Conservation (phyloP, 92 coral and sea anemone genomes). For the Nematostella vectensis region DNA sequence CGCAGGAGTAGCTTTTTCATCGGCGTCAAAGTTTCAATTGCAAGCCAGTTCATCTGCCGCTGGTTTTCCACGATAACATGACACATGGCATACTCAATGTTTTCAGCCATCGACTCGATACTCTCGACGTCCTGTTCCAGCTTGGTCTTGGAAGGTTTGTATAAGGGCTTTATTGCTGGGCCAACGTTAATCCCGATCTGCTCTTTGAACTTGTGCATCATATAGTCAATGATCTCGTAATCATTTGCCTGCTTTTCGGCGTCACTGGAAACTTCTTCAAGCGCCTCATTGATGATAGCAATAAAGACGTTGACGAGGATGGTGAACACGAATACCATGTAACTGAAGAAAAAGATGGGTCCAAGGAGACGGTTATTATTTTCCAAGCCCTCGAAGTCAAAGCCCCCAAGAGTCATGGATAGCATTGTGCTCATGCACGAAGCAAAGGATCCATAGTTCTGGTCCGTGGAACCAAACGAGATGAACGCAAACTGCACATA, state of each 20-base stretch:
- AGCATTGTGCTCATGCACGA: slow-evolving; percentile 44
- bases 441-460: slow-evolving; percentile 52
- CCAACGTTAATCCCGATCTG: slow-evolving; percentile 38
- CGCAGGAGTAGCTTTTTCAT: slow-evolving; percentile 48
- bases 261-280: slow-evolving; percentile 62
- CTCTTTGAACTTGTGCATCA: slow-evolving; percentile 47
- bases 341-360: slow-evolving; percentile 63
- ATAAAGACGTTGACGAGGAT: slow-evolving; percentile 72
- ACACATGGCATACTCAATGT: slow-evolving; percentile 50
- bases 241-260: slow-evolving; percentile 62
- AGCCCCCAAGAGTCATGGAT: slow-evolving; percentile 74
- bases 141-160: slow-evolving; percentile 56
- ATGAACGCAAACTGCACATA: slow-evolving; percentile 64
- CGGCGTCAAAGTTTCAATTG: slow-evolving; percentile 28
- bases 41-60: slow-evolving; percentile 76
- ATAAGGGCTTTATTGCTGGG: slow-evolving; percentile 57
- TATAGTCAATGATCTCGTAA: slow-evolving; percentile 63
- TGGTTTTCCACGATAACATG: slow-evolving; percentile 58
- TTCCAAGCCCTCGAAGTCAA: slow-evolving; percentile 55
- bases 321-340: slow-evolving; percentile 61
- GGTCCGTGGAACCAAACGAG: slow-evolving; percentile 40
- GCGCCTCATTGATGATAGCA: slow-evolving; percentile 64
- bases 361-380: slow-evolving; percentile 47
- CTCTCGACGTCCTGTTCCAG: slow-evolving; percentile 54
- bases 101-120: slow-evolving; percentile 61